Evolutionary conservation across 2,797 vertebrate genomes (phyloP).

Genomic region (Labeo calbasu): DNA sequence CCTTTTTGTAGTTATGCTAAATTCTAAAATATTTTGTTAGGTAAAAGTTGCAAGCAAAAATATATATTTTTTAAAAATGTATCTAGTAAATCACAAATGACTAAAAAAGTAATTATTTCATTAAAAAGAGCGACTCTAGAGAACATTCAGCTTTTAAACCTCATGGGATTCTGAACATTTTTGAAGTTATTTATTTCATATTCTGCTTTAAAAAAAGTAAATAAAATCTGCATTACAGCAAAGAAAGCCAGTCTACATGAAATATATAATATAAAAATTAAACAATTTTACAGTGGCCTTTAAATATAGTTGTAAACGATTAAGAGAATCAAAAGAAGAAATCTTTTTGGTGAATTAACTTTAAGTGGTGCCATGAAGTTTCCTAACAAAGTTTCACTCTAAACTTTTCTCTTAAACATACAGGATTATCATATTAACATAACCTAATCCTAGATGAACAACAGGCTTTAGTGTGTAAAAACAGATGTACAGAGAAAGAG

Average conservation of each 20-base stretch:
- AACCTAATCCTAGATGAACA: neutral
- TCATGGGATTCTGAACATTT: too few species aligned
- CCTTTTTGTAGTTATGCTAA: neutral
- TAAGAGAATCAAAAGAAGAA: neutral
- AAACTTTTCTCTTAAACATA: neutral
- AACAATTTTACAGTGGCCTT: neutral
- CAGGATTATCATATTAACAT: constrained; percentile 5
- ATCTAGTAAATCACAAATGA: neutral
- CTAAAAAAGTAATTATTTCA: neutral
- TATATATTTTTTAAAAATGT: neutral
- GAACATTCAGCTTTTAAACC: neutral
- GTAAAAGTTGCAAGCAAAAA: neutral
- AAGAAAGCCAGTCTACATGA: too few species aligned
- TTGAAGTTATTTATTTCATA: neutral
- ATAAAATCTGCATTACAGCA: too few species aligned
- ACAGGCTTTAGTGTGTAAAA: neutral
- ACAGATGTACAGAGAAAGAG: neutral
- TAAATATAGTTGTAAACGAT: neutral
- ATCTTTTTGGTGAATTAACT: neutral
- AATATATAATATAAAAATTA: neutral
- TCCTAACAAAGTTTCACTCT: neutral
- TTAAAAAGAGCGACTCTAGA: neutral
- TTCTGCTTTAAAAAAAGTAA: neutral
- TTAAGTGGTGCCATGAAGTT: neutral
- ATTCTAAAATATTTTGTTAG: neutral